phyloP scores from a whole-genome alignment of 64 coral and sea anemone genomes.

The Hydrozoanthus tunicans region DNA sequence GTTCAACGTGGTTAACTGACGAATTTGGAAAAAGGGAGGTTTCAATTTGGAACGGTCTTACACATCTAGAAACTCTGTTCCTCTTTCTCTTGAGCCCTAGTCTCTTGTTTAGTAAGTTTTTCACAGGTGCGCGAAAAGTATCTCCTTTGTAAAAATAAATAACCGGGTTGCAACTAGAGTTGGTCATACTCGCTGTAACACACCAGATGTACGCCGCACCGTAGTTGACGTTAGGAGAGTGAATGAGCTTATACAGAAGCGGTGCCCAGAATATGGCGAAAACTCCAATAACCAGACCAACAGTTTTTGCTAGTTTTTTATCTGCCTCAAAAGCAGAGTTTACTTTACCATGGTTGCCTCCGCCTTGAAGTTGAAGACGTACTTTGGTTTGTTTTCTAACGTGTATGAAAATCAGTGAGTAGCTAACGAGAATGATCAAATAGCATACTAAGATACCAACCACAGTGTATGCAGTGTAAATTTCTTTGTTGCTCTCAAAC shows the following conservation, averaged over 20 bases:
- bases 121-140: slow-evolving; percentile 63
- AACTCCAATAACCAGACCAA: slow-evolving; percentile 72
- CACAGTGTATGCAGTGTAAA: slow-evolving; percentile 49
- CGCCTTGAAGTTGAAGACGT: slow-evolving; percentile 47
- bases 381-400: slow-evolving; percentile 58
- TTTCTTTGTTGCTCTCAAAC: slow-evolving; percentile 47
- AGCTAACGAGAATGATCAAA: slow-evolving; percentile 52
- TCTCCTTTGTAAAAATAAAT: slow-evolving; percentile 72
- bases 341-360: not conserved
- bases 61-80: not conserved
- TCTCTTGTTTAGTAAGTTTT: slow-evolving; percentile 31
- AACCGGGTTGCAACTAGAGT: slow-evolving; percentile 72
- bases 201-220: slow-evolving; percentile 64
- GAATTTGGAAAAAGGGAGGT: not conserved
- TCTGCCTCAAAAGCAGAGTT: slow-evolving; percentile 37
- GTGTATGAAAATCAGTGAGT: slow-evolving; percentile 56
- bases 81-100: not conserved
- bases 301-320: slow-evolving; percentile 67
- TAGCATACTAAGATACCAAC: slow-evolving; percentile 44
- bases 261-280: slow-evolving; percentile 77
- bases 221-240: slow-evolving; percentile 54
- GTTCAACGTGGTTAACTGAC: not conserved
- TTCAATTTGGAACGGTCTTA: not conserved
- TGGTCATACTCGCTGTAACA: slow-evolving; percentile 65
- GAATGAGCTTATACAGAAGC: slow-evolving; percentile 43